These are phyloP conservation scores for Gouania willdenowi DNA, from an alignment of 2,797 vertebrate species.

Conservation along the genomic window DNA sequence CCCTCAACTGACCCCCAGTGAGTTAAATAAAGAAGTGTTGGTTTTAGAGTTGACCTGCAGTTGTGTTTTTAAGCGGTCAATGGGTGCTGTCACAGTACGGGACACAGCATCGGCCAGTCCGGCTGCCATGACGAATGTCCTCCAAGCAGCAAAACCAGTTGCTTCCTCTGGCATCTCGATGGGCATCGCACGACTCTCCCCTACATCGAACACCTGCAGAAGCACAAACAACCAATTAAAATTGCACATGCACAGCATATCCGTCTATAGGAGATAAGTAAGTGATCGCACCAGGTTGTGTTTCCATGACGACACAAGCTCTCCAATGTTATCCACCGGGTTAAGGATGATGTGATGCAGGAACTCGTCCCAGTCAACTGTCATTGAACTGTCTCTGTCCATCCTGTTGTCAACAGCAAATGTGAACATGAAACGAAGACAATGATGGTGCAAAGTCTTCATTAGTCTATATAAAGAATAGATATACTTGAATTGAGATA, in stretches of 20 bases:
- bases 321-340: constrained; percentile 69
- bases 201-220: constrained; percentile 74
- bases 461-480: no score
- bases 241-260: not conserved
- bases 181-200: constrained; percentile 72
- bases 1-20: no score
- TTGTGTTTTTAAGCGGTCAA: constrained; percentile 75
- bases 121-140: constrained; percentile 64
- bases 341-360: constrained; percentile 73
- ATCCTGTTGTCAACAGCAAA: no score
- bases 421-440: no score
- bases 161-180: constrained; percentile 63
- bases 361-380: constrained; percentile 76
- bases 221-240: not conserved
- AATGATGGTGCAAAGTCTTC: no score
- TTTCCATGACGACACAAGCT: constrained; percentile 77
- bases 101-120: constrained; percentile 72
- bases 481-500: no score
- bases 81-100: constrained; percentile 72
- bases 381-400: constrained; percentile 76
- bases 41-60: constrained; percentile 73
- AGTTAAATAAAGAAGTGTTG: no score
- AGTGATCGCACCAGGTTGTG: constrained; percentile 63
- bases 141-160: constrained; percentile 59
- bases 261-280: not conserved